phyloP scores from a whole-genome alignment of 2,888 invertebrate species.

The Atrina japonica region DNA sequence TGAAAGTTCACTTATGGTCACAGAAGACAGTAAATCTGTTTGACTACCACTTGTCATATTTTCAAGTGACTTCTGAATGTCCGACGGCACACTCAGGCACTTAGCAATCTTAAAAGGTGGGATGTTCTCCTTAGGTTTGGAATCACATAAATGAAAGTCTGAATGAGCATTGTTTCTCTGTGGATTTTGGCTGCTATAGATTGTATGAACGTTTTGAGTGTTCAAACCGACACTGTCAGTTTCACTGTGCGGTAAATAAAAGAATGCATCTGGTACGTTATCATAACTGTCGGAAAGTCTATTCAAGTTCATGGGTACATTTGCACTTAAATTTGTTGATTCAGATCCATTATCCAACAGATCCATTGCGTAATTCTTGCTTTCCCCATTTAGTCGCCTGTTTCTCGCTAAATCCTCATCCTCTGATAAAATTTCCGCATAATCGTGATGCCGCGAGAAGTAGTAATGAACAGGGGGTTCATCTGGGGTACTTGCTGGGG shows the following conservation, averaged over 20 bases:
- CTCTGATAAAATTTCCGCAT: slow-evolving; percentile 71
- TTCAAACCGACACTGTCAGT: slow-evolving; percentile 36
- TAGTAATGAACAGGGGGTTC: slow-evolving; percentile 54
- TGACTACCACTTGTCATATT: slow-evolving; percentile 70
- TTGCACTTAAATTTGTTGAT: not conserved
- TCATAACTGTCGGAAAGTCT: slow-evolving; percentile 24
- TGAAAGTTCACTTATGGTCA: slow-evolving; percentile 75
- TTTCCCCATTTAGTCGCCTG: not conserved
- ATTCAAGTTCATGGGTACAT: not conserved
- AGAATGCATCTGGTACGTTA: slow-evolving; percentile 10
- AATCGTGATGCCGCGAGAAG: slow-evolving; percentile 70
- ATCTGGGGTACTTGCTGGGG: slow-evolving; percentile 43
- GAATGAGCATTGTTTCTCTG: slow-evolving; percentile 14
- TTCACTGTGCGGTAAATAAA: slow-evolving; percentile 49
- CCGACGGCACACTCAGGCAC: slow-evolving; percentile 75
- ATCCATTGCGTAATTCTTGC: too few species aligned
- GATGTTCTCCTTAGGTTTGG: slow-evolving; percentile 14
- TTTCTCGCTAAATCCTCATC: slow-evolving; percentile 44
- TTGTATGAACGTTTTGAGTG: not conserved
- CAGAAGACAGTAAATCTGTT: slow-evolving; percentile 71
- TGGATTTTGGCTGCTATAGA: not conserved
- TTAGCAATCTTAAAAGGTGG: slow-evolving; percentile 54
- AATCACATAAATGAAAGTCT: slow-evolving; percentile 7
- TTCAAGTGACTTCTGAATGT: slow-evolving; percentile 74
- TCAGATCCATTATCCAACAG: not conserved